phyloP scores from a whole-genome alignment of 2,113 vertebrate genomes.

The Scolopax mira region DNA sequence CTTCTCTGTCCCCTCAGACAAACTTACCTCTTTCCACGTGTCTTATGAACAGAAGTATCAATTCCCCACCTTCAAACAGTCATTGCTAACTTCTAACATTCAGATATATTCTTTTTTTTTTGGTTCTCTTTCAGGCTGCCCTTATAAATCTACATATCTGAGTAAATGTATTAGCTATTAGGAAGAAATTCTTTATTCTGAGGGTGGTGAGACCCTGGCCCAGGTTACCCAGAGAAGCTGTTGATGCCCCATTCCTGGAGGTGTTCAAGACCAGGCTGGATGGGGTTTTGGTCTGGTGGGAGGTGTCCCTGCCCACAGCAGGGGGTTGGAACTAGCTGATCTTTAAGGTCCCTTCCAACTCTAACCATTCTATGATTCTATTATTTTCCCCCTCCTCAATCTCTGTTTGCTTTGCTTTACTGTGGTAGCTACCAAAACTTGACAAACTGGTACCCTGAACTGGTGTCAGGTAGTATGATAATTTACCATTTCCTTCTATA shows the following conservation, averaged over 20 bases:
- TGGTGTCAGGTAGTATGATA: not conserved
- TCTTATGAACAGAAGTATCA: not conserved
- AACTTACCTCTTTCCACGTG: not conserved
- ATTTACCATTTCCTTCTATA: not conserved
- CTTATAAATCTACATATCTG: too few relatives aligned
- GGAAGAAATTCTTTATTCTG: not conserved
- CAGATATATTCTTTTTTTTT: not conserved
- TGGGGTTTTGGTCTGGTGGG: not conserved
- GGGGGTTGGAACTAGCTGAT: not conserved
- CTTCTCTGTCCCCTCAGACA: not conserved
- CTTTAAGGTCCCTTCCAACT: not conserved
- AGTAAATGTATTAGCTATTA: not conserved
- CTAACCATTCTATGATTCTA: not conserved
- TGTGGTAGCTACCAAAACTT: not conserved
- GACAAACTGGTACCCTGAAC: not conserved
- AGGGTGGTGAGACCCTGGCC: not conserved
- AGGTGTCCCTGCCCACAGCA: not conserved
- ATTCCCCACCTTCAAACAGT: not conserved
- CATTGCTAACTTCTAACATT: not conserved
- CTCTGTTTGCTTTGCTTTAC: not conserved
- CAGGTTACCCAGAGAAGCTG: not conserved
- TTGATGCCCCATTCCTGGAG: not conserved
- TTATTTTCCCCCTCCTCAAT: too few relatives aligned
- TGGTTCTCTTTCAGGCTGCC: not conserved
- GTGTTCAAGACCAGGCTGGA: not conserved